A percentile compares a stretch with the other conserved stretches of the same genome.
phyloP scores from a whole-genome alignment of 2,888 invertebrate species.

The Artemia sinica region DNA sequence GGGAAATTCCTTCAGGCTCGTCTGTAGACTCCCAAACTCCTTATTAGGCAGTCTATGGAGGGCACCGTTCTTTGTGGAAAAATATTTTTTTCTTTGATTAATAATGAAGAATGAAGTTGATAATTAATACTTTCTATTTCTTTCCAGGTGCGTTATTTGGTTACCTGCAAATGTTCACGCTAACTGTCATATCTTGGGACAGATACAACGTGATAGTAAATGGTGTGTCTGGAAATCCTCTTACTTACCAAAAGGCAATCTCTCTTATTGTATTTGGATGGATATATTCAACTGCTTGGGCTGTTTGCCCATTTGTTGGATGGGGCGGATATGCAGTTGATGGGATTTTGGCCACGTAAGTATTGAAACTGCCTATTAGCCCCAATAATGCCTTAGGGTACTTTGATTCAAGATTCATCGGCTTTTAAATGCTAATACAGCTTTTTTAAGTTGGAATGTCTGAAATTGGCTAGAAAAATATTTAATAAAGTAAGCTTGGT shows the following conservation, averaged over 20 bases:
- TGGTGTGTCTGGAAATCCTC: conserved; percentile 27
- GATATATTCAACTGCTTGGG: neutral
- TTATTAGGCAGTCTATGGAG: too few relatives aligned
- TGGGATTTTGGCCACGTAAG: neutral
- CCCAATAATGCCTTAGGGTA: too few relatives aligned
- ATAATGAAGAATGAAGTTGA: neutral
- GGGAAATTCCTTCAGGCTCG: too few relatives aligned
- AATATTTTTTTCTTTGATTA: neutral
- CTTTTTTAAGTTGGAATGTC: too few relatives aligned
- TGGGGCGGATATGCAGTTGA: conserved; percentile 2
- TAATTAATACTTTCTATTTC: neutral
- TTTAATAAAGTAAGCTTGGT: too few relatives aligned
- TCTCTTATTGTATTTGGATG: neutral
- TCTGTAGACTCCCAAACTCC: too few relatives aligned
- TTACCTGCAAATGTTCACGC: conserved; percentile 31
- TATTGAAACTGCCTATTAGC: neutral
- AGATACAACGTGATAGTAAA: conserved; percentile 31
- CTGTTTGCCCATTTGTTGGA: conserved; percentile 1
- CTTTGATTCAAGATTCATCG: too few relatives aligned
- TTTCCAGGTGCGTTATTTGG: conserved; percentile 30
- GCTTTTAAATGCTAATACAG: too few relatives aligned
- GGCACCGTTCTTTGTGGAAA: too few relatives aligned
- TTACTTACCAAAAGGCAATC: conserved; percentile 25
- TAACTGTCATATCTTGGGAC: conserved; percentile 30
- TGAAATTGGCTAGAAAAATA: too few relatives aligned